phyloP scores from a whole-genome alignment of 2,113 vertebrate genomes.

The Sebastes schlegelii region DNA sequence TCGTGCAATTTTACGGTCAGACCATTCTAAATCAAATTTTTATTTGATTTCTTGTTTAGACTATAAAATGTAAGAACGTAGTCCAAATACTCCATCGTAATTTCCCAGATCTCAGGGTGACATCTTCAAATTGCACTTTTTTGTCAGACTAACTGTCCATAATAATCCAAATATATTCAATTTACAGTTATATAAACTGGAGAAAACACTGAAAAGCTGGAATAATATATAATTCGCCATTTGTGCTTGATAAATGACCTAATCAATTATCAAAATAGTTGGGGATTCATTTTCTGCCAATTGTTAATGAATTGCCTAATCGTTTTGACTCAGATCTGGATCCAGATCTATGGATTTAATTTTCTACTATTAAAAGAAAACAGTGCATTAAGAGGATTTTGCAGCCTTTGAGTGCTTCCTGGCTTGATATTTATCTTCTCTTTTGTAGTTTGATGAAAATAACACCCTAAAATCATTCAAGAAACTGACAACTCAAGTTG shows the following conservation, averaged over 20 bases:
- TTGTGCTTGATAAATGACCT: background rate
- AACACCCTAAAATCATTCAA: background rate
- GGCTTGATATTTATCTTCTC: background rate
- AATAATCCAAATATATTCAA: background rate
- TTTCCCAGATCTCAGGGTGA: background rate
- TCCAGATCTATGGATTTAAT: background rate
- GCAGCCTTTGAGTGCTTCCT: background rate
- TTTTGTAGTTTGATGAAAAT: background rate
- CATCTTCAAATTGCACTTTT: background rate
- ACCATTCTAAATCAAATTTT: background rate
- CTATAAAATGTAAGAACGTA: background rate
- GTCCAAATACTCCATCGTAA: too few relatives aligned
- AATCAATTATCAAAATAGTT: too few relatives aligned
- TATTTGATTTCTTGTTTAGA: background rate
- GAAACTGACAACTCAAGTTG: background rate
- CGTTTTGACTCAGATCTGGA: background rate
- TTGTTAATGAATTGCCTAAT: background rate
- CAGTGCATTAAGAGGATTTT: background rate
- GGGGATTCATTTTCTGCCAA: background rate
- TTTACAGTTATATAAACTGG: background rate
- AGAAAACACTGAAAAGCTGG: background rate
- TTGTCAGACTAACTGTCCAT: background rate
- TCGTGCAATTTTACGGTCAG: background rate
- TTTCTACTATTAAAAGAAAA: background rate
- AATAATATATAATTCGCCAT: background rate